These are phyloP conservation scores for Hymenopus coronatus DNA, from an alignment of 2,888 invertebrate species.

Conservation along the genomic window DNA sequence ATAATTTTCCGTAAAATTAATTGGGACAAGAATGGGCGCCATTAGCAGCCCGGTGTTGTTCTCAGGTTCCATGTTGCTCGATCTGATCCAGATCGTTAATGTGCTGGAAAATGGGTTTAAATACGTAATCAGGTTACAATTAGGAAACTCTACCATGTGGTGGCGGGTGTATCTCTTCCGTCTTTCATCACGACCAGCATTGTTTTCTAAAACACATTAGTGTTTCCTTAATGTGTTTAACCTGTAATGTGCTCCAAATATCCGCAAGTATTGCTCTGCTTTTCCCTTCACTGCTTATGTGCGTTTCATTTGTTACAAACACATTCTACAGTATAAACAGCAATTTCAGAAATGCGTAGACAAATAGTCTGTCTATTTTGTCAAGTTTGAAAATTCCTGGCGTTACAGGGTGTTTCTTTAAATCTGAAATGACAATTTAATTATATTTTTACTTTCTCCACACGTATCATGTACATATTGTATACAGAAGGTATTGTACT, in stretches of 20 bases:
- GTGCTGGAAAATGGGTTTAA: not conserved
- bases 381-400: too few species aligned
- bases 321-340: too few species aligned
- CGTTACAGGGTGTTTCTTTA: too few species aligned
- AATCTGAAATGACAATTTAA: too few species aligned
- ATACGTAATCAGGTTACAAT: not conserved
- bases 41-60: not conserved
- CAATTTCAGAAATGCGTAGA: too few species aligned
- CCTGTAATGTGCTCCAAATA: not conserved
- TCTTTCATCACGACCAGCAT: not conserved
- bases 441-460: too few species aligned
- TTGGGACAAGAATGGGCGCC: too few species aligned
- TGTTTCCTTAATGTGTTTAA: not conserved
- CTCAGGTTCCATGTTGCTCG: not conserved
- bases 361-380: too few species aligned
- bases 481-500: too few species aligned
- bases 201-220: not conserved
- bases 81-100: not conserved
- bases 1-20: too few species aligned
- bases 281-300: not conserved
- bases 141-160: not conserved
- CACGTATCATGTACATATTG: too few species aligned
- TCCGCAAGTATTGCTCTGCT: not conserved
- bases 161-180: not conserved
- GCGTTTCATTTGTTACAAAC: too few species aligned